These are phyloP conservation scores for Dolichotis patagonum DNA, from an alignment of 2,113 vertebrate genomes.

Conservation along the genomic window DNA sequence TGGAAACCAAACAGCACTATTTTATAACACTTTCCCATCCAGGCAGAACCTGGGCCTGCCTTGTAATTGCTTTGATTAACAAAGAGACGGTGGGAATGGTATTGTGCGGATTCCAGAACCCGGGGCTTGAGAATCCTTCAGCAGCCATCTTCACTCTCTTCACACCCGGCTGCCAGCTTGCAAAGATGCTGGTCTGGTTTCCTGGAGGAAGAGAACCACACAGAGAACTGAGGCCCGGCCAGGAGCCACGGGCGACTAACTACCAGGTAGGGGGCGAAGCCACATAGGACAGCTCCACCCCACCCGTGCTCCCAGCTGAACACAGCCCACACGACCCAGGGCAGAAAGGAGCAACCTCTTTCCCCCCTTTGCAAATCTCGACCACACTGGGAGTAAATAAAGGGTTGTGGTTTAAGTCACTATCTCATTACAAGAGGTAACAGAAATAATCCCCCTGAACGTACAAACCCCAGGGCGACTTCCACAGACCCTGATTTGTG, in stretches of 20 bases:
- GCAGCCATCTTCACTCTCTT: background rate
- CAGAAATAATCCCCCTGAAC: background rate
- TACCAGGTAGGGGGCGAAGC: accelerated
- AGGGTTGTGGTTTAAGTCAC: background rate
- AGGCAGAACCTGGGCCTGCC: background rate
- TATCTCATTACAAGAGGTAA: background rate
- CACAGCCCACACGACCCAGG: background rate
- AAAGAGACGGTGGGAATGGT: background rate
- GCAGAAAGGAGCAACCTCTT: background rate
- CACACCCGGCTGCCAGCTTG: accelerated
- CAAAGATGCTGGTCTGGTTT: background rate
- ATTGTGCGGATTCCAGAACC: background rate
- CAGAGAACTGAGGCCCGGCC: background rate
- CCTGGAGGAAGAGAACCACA: background rate
- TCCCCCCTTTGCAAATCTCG: background rate
- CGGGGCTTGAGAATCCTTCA: background rate
- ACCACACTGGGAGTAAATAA: background rate
- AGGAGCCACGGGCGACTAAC: background rate
- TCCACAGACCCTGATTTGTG: background rate
- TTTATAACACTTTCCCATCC: background rate
- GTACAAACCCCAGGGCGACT: background rate
- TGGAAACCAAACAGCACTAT: too few relatives aligned
- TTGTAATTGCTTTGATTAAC: background rate
- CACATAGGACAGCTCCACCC: accelerated
- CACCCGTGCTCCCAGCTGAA: background rate